Conservation (phyloP, 2,888 invertebrate genomes). For the Luperina nickerlii region DNA sequence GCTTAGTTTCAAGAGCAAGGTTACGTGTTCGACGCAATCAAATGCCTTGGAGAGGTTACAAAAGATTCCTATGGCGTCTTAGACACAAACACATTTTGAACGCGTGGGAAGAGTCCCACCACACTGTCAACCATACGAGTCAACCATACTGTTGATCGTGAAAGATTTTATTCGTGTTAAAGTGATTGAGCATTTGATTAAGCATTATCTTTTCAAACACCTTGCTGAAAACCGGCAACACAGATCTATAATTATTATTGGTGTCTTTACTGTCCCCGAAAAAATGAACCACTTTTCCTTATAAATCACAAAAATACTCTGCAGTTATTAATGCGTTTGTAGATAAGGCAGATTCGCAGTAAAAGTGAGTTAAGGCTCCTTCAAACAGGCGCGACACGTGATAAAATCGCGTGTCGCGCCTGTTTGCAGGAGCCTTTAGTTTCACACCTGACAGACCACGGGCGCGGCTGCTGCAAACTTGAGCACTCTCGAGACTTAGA, state of each 20-base stretch:
- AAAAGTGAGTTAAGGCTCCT: slow-evolving; percentile 22
- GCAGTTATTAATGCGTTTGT: slow-evolving; percentile 29
- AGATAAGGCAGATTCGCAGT: slow-evolving; percentile 27
- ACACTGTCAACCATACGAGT: too few relatives aligned
- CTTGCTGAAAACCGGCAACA: background rate
- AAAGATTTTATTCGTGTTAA: background rate
- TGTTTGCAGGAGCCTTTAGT: slow-evolving; percentile 9
- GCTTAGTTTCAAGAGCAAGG: background rate
- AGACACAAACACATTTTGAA: too few relatives aligned
- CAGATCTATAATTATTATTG: background rate
- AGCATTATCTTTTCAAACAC: background rate
- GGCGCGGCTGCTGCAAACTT: slow-evolving; percentile 50
- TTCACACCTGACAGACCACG: slow-evolving; percentile 53
- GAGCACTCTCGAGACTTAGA: slow-evolving; percentile 46
- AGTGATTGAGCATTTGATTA: background rate
- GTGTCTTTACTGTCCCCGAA: background rate
- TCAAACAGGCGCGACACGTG: too few relatives aligned
- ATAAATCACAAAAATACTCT: slow-evolving; percentile 18
- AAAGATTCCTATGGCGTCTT: background rate
- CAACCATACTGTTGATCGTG: background rate
- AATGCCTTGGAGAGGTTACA: background rate
- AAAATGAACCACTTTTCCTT: background rate
- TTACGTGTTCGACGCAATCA: background rate
- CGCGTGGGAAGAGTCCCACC: too few relatives aligned
- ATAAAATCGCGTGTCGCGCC: too few relatives aligned